Base-by-base conservation (phyloP, 1,140 invertebrate species). In the Onthophagus taurus region DNA sequence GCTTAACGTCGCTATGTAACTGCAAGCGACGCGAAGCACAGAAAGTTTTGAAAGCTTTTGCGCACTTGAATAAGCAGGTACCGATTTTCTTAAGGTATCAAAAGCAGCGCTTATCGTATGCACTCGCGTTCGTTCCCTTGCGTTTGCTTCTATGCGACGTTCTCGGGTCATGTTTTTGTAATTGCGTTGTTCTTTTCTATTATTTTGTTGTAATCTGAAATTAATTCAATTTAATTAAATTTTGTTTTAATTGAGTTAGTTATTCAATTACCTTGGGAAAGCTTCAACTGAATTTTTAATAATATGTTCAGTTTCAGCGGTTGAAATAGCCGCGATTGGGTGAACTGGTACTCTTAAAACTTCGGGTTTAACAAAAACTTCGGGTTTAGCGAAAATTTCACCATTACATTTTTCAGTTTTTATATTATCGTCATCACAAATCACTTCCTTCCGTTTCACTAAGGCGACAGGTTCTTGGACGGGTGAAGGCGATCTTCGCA, bases 111-210 rank as follows among this genome's bases (percentile, higher is more conserved):
- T 92, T 47, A 96, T 95, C 0, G 90, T 94, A 63, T 96, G 91
- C 1, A 96, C 91, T 30, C 91, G 70, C 6, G 90, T 91, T 23
- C 91, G 68, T 64, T 96, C 91, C 1, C 91, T 72, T 0, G 90
- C 91, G 57, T 96, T 96, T 1, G 91, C 91, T 64, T 96, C 90
- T 54, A 94, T 91, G 20, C 90, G 68, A 47, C 90, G 72, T 57
- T 93, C 89, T 17, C 88, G 69, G 0, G 89, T 94, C 89, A 94
- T 93, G 59, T 92, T 94, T 60, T 95, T 94, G 64, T 94, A 93
- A 61, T 93, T 93, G 47, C 89, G 78, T 53, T 89, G 84, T 37
- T 86, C 77, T 18, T 74, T 65, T 7, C 70, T 8, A n/a, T n/a
- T n/a, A 21, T 23, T 31, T 43, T 42, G 39, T 23, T 44, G 30